Evolutionary conservation across 2,888 invertebrate species (phyloP).

Genomic region (Phlogophora meticulosa): DNA sequence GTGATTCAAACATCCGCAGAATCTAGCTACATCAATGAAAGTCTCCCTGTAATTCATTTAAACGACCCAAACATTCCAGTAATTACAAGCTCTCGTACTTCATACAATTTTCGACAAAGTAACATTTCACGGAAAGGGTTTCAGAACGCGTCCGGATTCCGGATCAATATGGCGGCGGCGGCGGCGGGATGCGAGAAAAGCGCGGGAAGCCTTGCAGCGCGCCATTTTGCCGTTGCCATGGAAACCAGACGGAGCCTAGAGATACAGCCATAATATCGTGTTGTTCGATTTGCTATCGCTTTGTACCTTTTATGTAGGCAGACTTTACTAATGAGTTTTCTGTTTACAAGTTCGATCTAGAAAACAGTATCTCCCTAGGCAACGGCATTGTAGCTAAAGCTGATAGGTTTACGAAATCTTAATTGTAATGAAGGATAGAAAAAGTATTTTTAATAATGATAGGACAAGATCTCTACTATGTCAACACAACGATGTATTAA

Average conservation of each 20-base stretch:
- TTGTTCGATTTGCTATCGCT: conserved; percentile 33
- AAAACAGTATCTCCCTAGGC: too few species aligned
- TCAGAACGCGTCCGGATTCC: conserved; percentile 66
- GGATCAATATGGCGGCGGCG: conserved; percentile 79
- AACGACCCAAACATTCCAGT: conserved; percentile 28
- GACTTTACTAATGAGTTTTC: conserved; percentile 23
- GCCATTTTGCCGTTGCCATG: conserved; percentile 79
- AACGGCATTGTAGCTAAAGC: too few species aligned
- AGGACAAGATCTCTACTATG: too few species aligned
- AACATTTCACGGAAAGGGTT: conserved; percentile 56
- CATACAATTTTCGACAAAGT: conserved; percentile 36
- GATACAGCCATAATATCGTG: conserved; percentile 30
- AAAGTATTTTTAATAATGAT: too few species aligned
- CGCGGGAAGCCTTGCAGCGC: conserved; percentile 76
- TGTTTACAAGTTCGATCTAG: neutral
- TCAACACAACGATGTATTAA: too few species aligned
- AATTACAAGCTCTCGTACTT: conserved; percentile 24
- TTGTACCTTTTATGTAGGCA: conserved; percentile 14
- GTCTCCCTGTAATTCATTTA: conserved; percentile 18
- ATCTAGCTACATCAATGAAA: neutral
- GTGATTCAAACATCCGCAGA: neutral
- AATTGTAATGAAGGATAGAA: too few species aligned
- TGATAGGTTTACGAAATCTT: too few species aligned
- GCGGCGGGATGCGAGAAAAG: conserved; percentile 73
- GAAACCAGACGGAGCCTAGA: conserved; percentile 64